Conservation (phyloP, 2,888 invertebrate genomes). For the Listrodromus nycthemerus region DNA sequence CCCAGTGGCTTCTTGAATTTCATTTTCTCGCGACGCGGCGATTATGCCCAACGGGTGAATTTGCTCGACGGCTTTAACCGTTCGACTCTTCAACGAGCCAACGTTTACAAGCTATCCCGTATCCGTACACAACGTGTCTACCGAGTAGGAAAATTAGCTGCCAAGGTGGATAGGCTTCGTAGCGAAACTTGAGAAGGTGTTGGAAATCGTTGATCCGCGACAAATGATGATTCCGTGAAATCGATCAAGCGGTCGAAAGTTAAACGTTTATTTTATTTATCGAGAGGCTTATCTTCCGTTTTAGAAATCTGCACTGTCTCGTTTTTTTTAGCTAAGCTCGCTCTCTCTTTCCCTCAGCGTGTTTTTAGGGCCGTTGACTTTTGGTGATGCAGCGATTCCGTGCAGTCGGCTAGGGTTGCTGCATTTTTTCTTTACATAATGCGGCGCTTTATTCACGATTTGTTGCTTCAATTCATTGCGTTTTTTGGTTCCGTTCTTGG, state of each 20-base stretch:
- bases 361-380: too few relatives aligned
- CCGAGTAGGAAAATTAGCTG: slow-evolving; percentile 55
- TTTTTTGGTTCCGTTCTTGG: too few relatives aligned
- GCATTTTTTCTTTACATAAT: too few relatives aligned
- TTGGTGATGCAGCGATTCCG: too few relatives aligned
- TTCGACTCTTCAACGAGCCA: slow-evolving; percentile 42
- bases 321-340: background rate
- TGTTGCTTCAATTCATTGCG: too few relatives aligned
- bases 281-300: background rate
- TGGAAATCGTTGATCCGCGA: slow-evolving; percentile 42
- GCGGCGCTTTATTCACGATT: too few relatives aligned
- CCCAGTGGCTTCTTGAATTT: slow-evolving; percentile 64
- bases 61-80: slow-evolving; percentile 18
- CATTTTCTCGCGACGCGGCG: slow-evolving; percentile 59
- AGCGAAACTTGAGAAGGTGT: slow-evolving; percentile 39
- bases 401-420: too few relatives aligned
- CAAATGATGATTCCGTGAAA: slow-evolving; percentile 53
- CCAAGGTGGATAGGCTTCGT: slow-evolving; percentile 5
- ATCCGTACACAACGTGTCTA: slow-evolving; percentile 4
- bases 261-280: slow-evolving; percentile 40
- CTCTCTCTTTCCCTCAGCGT: too few relatives aligned
- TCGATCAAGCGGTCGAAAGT: slow-evolving; percentile 27
- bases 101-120: background rate
- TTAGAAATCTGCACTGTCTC: background rate
- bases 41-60: slow-evolving; percentile 52